Conservation (phyloP, 2,888 invertebrate species). For the Himalopsyche tibetana region DNA sequence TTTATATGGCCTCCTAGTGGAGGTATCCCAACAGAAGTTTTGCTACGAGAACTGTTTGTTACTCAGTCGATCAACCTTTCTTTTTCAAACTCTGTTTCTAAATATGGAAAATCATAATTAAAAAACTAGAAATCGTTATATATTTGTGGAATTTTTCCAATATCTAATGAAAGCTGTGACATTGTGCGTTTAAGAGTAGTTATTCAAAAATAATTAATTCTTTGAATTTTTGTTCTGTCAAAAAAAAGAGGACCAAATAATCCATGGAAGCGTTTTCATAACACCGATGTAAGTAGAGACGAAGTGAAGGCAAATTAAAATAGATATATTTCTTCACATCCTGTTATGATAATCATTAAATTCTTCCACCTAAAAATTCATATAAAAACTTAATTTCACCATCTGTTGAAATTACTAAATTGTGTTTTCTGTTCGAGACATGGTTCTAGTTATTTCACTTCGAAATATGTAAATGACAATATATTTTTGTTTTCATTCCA, state of each 20-base stretch:
- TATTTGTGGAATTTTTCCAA: too few relatives aligned
- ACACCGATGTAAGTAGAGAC: background rate
- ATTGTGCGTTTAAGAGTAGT: too few relatives aligned
- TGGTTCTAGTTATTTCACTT: background rate
- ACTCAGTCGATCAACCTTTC: too few relatives aligned
- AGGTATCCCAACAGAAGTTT: too few relatives aligned
- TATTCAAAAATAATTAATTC: too few relatives aligned
- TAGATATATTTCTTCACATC: background rate
- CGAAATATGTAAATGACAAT: background rate
- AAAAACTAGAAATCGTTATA: too few relatives aligned
- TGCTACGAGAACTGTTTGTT: too few relatives aligned
- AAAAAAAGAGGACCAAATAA: background rate
- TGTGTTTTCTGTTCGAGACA: background rate
- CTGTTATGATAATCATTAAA: background rate
- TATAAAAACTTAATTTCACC: background rate
- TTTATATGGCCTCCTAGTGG: too few relatives aligned
- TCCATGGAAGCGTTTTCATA: background rate
- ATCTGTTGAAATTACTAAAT: background rate
- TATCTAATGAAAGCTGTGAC: too few relatives aligned
- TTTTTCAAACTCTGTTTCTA: too few relatives aligned
- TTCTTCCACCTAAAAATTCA: background rate
- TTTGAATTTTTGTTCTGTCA: background rate
- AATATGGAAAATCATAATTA: too few relatives aligned
- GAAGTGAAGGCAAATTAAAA: background rate
- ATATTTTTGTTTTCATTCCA: slow-evolving; percentile 67